Evolutionary conservation across 1,140 invertebrate genomes (phyloP).

Genomic region (Acromyrmex echinatior): DNA sequence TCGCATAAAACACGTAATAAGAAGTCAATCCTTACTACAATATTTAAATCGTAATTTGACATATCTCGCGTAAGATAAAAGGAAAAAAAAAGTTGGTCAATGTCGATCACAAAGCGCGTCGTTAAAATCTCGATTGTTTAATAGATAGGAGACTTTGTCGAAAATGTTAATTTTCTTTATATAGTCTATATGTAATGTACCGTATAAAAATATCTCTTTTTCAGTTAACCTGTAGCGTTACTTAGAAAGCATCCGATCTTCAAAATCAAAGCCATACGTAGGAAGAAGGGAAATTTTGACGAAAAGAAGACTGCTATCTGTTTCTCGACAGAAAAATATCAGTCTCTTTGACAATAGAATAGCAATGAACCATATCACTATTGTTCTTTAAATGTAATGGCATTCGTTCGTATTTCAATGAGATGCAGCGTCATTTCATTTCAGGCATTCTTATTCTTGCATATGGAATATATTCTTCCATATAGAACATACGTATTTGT

Average conservation of each 20-base stretch:
- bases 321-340: conserved; percentile 49
- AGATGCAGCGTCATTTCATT: neutral
- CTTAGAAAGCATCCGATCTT: conserved; percentile 43
- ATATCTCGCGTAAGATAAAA: conserved; percentile 35
- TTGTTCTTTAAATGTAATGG: conserved; percentile 16
- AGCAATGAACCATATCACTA: conserved; percentile 32
- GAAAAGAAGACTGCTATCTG: conserved; percentile 69
- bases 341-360: conserved; percentile 38
- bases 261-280: conserved; percentile 40
- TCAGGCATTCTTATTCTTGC: conserved; percentile 14
- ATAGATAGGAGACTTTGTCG: conserved; percentile 24
- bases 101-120: neutral
- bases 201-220: conserved; percentile 16
- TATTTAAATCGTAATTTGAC: conserved; percentile 50
- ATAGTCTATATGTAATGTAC: conserved; percentile 62
- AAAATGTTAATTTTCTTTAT: conserved; percentile 67
- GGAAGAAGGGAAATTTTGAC: conserved; percentile 28
- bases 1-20: conserved; percentile 38
- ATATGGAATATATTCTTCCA: conserved; percentile 25
- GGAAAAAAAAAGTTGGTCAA: neutral
- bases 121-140: conserved; percentile 55
- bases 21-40: conserved; percentile 52
- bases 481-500: conserved; percentile 25
- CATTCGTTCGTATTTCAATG: conserved; percentile 23
- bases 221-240: conserved; percentile 44